A percentile compares a stretch with the other conserved stretches of the same genome.
These are phyloP conservation scores for Anticlea derivata DNA, from an alignment of 2,888 invertebrate species.

Conservation along the genomic window DNA sequence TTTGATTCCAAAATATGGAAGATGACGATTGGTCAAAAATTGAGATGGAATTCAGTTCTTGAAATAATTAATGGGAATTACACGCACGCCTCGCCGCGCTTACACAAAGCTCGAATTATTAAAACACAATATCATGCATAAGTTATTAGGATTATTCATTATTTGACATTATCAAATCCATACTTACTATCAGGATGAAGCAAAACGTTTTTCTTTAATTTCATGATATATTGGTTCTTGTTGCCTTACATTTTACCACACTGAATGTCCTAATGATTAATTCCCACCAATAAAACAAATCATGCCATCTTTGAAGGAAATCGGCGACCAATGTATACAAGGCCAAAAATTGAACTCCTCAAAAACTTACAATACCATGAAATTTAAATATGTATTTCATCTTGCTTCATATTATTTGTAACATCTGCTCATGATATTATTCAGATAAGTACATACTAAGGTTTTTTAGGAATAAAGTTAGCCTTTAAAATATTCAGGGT, in stretches of 20 bases:
- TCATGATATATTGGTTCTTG: constrained; percentile 9
- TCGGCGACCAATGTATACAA: not conserved
- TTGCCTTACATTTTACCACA: no score
- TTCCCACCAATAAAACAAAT: no score
- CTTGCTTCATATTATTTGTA: constrained; percentile 17
- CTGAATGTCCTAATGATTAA: no score
- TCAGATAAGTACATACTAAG: not conserved
- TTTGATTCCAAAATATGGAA: constrained; percentile 19
- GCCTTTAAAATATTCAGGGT: no score
- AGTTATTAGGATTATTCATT: constrained; percentile 50
- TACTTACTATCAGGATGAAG: constrained; percentile 36
- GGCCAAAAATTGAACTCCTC: not conserved
- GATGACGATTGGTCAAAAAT: constrained; percentile 42
- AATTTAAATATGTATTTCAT: constrained; percentile 10
- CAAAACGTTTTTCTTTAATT: constrained; percentile 8
- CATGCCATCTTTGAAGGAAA: not conserved
- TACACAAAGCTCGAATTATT: constrained; percentile 34
- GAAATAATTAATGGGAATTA: constrained; percentile 22
- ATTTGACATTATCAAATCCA: constrained; percentile 48
- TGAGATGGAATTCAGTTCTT: constrained; percentile 20
- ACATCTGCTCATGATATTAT: constrained; percentile 24
- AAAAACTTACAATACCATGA: constrained; percentile 1
- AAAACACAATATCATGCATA: constrained; percentile 45
- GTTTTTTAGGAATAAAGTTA: not conserved
- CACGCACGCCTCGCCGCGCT: constrained; percentile 30